Conservation (phyloP, 2,888 invertebrate species). For the Limenitis camilla region DNA sequence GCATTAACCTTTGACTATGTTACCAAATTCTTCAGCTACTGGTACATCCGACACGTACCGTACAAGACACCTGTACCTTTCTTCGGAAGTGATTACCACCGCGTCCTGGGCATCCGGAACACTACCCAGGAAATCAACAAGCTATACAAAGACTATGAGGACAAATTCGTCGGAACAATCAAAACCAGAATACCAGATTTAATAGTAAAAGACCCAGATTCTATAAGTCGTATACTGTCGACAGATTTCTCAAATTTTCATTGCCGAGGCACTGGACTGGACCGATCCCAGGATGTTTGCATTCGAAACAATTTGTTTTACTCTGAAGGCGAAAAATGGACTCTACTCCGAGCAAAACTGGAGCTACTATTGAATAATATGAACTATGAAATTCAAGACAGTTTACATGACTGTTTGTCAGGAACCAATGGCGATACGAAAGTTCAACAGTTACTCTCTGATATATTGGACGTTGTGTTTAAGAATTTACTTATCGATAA, state of each 20-base stretch:
- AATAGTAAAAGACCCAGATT: slow-evolving; percentile 60
- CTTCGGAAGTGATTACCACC: slow-evolving; percentile 59
- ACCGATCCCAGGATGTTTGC: slow-evolving; percentile 71
- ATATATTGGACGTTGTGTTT: slow-evolving; percentile 66
- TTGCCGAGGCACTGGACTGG: slow-evolving; percentile 65
- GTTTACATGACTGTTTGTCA: slow-evolving; percentile 64
- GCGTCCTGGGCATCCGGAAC: slow-evolving; percentile 50
- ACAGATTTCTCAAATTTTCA: slow-evolving; percentile 67
- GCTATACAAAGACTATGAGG: slow-evolving; percentile 46
- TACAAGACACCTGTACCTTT: slow-evolving; percentile 55
- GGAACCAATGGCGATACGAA: slow-evolving; percentile 68
- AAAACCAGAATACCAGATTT: slow-evolving; percentile 65
- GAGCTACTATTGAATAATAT: slow-evolving; percentile 54
- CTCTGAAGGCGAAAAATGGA: slow-evolving; percentile 66
- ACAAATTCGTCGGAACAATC: slow-evolving; percentile 55
- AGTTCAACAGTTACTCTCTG: slow-evolving; percentile 64
- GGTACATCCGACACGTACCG: slow-evolving; percentile 62
- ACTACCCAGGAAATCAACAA: slow-evolving; percentile 54
- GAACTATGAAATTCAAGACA: slow-evolving; percentile 44
- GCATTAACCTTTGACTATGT: slow-evolving; percentile 62
- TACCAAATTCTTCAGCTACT: slow-evolving; percentile 67
- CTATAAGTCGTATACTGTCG: slow-evolving; percentile 60
- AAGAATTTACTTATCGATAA: slow-evolving; percentile 55
- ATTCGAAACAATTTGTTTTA: slow-evolving; percentile 72
- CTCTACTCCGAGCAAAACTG: slow-evolving; percentile 50